These are phyloP conservation scores for Brachionus paranguensis DNA, from an alignment of 1,140 invertebrate genomes.

Conservation along the genomic window DNA sequence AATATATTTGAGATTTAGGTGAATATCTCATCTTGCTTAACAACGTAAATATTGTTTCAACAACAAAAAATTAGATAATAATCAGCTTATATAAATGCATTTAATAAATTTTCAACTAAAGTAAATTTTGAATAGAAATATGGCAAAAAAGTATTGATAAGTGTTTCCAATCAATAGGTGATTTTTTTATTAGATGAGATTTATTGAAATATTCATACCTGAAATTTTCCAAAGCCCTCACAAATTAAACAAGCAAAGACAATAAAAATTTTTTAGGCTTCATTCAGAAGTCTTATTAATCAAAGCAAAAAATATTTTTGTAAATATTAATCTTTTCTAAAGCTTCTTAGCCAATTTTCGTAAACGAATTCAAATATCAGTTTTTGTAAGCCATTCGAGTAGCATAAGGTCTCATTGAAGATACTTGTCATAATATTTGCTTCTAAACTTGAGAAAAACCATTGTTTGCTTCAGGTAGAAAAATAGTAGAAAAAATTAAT, in stretches of 20 bases:
- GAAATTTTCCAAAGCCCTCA: not conserved
- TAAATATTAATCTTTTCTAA: not conserved
- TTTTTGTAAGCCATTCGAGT: not conserved
- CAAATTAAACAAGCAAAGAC: not conserved
- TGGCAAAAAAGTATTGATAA: not conserved
- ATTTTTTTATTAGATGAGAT: too few species aligned
- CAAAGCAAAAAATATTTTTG: not conserved
- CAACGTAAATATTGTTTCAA: constrained; percentile 12
- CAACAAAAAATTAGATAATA: not conserved
- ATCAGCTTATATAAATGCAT: not conserved
- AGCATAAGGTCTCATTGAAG: not conserved
- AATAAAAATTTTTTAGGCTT: not conserved
- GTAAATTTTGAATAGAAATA: too few species aligned
- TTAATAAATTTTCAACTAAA: not conserved
- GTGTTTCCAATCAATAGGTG: not conserved
- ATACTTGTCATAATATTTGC: not conserved
- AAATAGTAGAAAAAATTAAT: not conserved
- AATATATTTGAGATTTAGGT: not conserved
- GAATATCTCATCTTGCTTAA: not conserved
- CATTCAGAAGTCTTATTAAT: not conserved
- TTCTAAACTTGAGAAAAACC: not conserved
- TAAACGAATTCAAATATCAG: not conserved
- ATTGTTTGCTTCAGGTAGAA: not conserved
- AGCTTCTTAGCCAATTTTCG: not conserved
- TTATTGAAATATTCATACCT: not conserved